Percentiles rank a stretch among this genome's conserved stretches.
Conservation (phyloP, 2,888 invertebrate species). For the Punctoribates punctum region DNA sequence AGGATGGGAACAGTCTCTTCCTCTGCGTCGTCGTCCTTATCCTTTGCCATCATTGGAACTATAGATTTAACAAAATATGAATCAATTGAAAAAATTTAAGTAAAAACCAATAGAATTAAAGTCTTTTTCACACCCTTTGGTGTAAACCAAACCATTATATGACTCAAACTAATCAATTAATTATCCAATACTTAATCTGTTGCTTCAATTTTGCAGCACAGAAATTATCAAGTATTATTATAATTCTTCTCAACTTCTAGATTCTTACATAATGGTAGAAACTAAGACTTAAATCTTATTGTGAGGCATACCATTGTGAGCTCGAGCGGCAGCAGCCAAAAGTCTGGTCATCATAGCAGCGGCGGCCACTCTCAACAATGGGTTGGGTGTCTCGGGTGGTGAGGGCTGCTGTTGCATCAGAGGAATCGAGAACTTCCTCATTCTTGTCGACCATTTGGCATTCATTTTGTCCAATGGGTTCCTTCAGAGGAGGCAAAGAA, state of each 20-base stretch:
- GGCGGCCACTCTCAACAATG: conserved; percentile 43
- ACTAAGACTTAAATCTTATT: too few relatives aligned
- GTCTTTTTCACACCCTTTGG: too few relatives aligned
- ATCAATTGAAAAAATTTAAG: too few relatives aligned
- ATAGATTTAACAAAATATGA: background rate
- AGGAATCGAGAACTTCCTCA: conserved; percentile 41
- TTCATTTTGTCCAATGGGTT: conserved; percentile 42
- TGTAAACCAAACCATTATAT: too few relatives aligned
- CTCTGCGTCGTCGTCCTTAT: conserved; percentile 42
- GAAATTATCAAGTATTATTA: too few relatives aligned
- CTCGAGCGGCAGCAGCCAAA: conserved; percentile 42
- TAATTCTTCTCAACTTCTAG: too few relatives aligned
- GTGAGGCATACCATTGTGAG: conserved; percentile 27
- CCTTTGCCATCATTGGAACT: conserved; percentile 39
- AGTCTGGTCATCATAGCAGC: conserved; percentile 45
- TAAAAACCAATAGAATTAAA: too few relatives aligned
- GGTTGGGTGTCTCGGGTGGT: conserved; percentile 41
- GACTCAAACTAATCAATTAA: too few relatives aligned
- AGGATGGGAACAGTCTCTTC: conserved; percentile 41
- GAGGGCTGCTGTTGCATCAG: conserved; percentile 29
- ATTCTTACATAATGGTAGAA: too few relatives aligned
- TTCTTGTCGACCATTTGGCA: conserved; percentile 41
- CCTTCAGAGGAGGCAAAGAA: background rate
- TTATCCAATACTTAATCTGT: too few relatives aligned
- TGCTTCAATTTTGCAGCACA: too few relatives aligned